phyloP scores from a whole-genome alignment of 1,140 invertebrate species.

The Drosophila saltans region DNA sequence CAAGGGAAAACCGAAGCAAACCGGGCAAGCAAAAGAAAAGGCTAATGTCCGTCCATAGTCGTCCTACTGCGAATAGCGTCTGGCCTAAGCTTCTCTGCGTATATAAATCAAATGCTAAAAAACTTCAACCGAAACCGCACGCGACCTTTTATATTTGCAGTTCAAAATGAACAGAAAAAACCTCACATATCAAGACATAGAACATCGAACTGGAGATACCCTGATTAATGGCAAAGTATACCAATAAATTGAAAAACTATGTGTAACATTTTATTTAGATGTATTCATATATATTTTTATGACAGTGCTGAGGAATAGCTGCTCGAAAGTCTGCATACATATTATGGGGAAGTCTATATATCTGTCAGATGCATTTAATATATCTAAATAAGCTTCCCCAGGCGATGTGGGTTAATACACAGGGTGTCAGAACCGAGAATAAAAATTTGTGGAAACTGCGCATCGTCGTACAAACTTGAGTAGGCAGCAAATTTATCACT shows the following conservation, averaged over 20 bases:
- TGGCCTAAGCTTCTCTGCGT: conserved; percentile 33
- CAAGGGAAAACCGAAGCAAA: conserved; percentile 1
- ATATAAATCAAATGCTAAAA: conserved; percentile 72
- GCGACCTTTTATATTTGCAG: conserved; percentile 50
- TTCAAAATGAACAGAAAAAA: conserved; percentile 14
- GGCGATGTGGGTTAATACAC: neutral
- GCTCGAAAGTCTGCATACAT: too few species aligned
- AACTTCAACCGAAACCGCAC: conserved; percentile 67
- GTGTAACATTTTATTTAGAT: too few species aligned
- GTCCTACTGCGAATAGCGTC: neutral
- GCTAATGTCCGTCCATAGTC: conserved; percentile 38
- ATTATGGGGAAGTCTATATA: too few species aligned
- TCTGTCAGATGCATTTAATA: too few species aligned
- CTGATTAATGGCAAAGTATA: neutral
- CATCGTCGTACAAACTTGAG: conserved; percentile 39
- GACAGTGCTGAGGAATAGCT: too few species aligned
- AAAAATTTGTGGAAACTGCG: conserved; percentile 18
- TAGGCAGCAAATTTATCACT: conserved; percentile 74
- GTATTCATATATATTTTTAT: too few species aligned
- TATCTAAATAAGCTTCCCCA: neutral
- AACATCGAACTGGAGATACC: neutral
- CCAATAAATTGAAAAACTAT: too few species aligned
- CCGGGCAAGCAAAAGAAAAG: conserved; percentile 5
- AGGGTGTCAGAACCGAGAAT: neutral
- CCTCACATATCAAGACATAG: neutral